Percentiles rank a stretch among this genome's conserved stretches.
These are phyloP conservation scores for Coregonus ussuriensis DNA, from an alignment of 2,797 vertebrate species.

Conservation along the genomic window DNA sequence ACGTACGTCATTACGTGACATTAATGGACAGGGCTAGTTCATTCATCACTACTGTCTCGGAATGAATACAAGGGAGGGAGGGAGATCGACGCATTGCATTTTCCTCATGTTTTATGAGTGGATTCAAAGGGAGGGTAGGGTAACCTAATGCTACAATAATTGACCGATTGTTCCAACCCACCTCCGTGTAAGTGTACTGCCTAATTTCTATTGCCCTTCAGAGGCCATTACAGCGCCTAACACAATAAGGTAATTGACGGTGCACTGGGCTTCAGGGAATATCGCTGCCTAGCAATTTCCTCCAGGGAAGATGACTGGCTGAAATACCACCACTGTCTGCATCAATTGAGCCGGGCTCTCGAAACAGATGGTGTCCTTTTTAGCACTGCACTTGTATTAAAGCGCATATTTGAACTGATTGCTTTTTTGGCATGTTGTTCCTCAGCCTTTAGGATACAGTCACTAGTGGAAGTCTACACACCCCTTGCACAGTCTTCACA, in stretches of 20 bases:
- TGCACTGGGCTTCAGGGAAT: conserved; percentile 51
- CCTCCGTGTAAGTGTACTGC: conserved; percentile 56
- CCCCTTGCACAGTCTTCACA: too few relatives aligned
- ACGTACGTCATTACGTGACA: conserved; percentile 49
- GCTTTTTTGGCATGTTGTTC: conserved; percentile 50
- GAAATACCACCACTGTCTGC: conserved; percentile 54
- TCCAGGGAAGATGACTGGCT: conserved; percentile 42
- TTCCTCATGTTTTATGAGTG: conserved; percentile 46
- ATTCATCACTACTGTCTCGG: conserved; percentile 39
- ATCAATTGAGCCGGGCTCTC: conserved; percentile 51
- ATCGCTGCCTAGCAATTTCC: conserved; percentile 53
- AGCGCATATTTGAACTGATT: conserved; percentile 48
- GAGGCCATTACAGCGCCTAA: conserved; percentile 67
- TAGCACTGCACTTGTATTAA: conserved; percentile 28
- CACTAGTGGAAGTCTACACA: too few relatives aligned
- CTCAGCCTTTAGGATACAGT: conserved; percentile 19
- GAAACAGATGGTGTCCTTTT: conserved; percentile 55
- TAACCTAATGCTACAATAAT: conserved; percentile 62
- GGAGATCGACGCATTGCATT: conserved; percentile 41
- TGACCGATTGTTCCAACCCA: conserved; percentile 57
- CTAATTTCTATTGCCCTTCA: conserved; percentile 72
- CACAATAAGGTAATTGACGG: conserved; percentile 69
- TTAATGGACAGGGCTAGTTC: conserved; percentile 56
- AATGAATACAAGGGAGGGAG: conserved; percentile 12
- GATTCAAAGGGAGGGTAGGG: conserved; percentile 22